Percentiles rank a stretch among this genome's conserved stretches.
Evolutionary conservation across 1,140 invertebrate species (phyloP).

Genomic region (Macrocentrus cingulum): DNA sequence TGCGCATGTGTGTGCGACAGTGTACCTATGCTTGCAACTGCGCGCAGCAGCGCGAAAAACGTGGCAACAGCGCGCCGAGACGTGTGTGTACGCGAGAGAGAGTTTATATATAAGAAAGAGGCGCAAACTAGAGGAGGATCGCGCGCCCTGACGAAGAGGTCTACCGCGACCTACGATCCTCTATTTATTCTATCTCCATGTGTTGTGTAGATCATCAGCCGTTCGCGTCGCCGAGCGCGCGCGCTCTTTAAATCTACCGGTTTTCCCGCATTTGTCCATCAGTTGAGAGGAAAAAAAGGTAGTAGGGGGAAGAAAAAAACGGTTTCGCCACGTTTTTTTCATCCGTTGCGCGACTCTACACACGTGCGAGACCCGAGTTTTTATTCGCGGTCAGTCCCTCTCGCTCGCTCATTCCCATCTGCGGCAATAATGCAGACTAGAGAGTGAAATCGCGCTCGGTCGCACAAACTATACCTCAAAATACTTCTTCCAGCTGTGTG

Average conservation of each 20-base stretch:
- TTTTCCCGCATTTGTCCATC: conserved; percentile 12
- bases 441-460: conserved; percentile 11
- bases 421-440: too few relatives aligned
- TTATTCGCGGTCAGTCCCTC: too few relatives aligned
- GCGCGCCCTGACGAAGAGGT: neutral
- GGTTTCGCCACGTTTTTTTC: too few relatives aligned
- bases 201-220: neutral
- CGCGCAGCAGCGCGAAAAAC: conserved; percentile 5
- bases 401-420: neutral
- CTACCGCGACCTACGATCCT: conserved; percentile 27
- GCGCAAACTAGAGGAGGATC: neutral
- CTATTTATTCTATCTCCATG: neutral
- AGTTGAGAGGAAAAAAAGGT: neutral
- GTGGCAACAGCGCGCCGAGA: conserved; percentile 11
- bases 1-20: conserved; percentile 1
- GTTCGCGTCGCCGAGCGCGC: neutral
- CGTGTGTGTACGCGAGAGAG: neutral
- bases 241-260: conserved; percentile 29
- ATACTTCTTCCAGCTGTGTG: conserved; percentile 28
- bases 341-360: too few relatives aligned
- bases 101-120: neutral
- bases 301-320: neutral
- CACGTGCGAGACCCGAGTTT: too few relatives aligned
- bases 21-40: too few relatives aligned
- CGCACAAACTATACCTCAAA: too few relatives aligned